Conservation (phyloP, 2,113 vertebrate species). For the Suncus etruscus region DNA sequence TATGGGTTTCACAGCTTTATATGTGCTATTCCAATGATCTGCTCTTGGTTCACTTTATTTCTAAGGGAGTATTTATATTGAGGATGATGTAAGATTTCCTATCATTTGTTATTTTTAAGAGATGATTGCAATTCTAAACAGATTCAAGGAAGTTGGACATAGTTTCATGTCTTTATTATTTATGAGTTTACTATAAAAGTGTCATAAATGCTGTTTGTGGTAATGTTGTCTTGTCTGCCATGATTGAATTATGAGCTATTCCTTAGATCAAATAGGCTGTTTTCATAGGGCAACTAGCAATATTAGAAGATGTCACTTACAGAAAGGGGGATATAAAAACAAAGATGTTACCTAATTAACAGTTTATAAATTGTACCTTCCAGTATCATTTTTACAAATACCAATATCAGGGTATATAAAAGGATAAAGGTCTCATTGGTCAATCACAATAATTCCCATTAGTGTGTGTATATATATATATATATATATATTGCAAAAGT, state of each 20-base stretch:
- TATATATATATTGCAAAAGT: neutral
- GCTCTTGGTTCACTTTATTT: constrained; percentile 1
- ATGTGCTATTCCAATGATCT: constrained; percentile 17
- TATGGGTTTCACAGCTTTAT: constrained; percentile 43
- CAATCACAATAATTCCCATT: neutral
- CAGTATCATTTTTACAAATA: neutral
- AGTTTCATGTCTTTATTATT: constrained; percentile 26
- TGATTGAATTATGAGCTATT: neutral
- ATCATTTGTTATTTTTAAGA: constrained; percentile 1
- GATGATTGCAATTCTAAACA: constrained; percentile 21
- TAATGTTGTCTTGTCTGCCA: neutral
- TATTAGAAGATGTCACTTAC: neutral
- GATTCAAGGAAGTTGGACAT: neutral
- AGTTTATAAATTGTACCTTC: constrained; percentile 12
- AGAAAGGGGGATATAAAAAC: no score
- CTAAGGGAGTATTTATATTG: constrained; percentile 29
- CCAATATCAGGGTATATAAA: neutral
- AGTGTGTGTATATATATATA: neutral
- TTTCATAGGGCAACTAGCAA: constrained; percentile 5
- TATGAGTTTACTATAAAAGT: constrained; percentile 35
- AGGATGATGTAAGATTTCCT: neutral
- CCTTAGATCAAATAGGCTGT: neutral
- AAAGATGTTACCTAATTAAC: neutral
- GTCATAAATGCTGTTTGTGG: neutral
- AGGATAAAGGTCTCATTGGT: neutral